Evolutionary conservation across 2,888 invertebrate genomes (phyloP).

Genomic region (Sphaerophoria rueppellii): DNA sequence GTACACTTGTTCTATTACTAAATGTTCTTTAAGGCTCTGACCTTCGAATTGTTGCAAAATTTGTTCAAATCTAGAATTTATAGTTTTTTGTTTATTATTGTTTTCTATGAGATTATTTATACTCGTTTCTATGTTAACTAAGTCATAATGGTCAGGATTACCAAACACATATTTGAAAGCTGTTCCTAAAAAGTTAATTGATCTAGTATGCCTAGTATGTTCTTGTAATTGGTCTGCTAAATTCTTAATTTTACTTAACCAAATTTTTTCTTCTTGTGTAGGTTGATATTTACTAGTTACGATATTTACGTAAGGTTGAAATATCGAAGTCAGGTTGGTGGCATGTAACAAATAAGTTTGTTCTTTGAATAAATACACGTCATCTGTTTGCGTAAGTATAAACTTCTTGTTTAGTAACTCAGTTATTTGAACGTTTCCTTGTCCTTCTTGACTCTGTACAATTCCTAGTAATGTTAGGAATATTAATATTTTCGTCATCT

Average conservation of each 20-base stretch:
- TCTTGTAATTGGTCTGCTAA: slow-evolving; percentile 15
- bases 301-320: slow-evolving; percentile 15
- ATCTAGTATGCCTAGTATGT: slow-evolving; percentile 15
- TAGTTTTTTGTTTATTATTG: slow-evolving; percentile 25
- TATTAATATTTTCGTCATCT: slow-evolving; percentile 26
- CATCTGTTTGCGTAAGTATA: slow-evolving; percentile 15
- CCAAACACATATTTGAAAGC: slow-evolving; percentile 2
- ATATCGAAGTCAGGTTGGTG: slow-evolving; percentile 12
- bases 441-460: slow-evolving; percentile 12
- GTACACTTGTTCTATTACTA: slow-evolving; percentile 1
- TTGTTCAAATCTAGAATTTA: slow-evolving; percentile 22
- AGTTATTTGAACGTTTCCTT: slow-evolving; percentile 8
- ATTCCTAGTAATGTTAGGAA: slow-evolving; percentile 14
- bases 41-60: slow-evolving; percentile 23
- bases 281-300: not conserved
- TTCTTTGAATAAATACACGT: slow-evolving; percentile 3
- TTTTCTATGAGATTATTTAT: slow-evolving; percentile 15
- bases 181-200: slow-evolving; percentile 9
- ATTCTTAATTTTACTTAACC: slow-evolving; percentile 12
- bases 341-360: slow-evolving; percentile 16
- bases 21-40: slow-evolving; percentile 19
- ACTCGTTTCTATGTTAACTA: slow-evolving; percentile 19
- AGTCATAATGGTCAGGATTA: slow-evolving; percentile 16
- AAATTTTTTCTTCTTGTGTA: slow-evolving; percentile 7
- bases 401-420: slow-evolving; percentile 17